Evolutionary conservation across 2,113 vertebrate genomes (phyloP).

Genomic region (Labeo catla): DNA sequence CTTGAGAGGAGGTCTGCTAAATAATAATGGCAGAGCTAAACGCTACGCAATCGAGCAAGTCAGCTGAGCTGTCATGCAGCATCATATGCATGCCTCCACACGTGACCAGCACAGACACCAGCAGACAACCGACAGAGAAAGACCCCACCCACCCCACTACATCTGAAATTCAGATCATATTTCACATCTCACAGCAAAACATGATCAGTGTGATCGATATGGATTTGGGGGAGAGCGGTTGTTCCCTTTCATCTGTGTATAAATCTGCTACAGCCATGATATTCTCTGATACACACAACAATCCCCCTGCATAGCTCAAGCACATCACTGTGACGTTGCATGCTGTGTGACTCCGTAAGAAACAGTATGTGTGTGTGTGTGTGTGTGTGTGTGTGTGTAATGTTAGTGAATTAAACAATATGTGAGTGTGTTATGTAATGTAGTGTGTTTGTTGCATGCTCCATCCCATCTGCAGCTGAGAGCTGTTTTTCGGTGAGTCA

Average conservation of each 20-base stretch:
- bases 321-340: slow-evolving; percentile 1
- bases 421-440: slow-evolving; percentile 49
- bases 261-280: slow-evolving; percentile 1
- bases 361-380: neutral
- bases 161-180: neutral
- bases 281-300: neutral
- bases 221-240: neutral
- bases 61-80: slow-evolving; percentile 20
- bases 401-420: neutral
- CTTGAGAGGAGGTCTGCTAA: neutral
- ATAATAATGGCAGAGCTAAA: neutral
- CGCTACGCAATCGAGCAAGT: neutral
- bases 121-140: neutral
- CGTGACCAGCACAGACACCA: slow-evolving; percentile 5
- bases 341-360: slow-evolving; percentile 9
- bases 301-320: neutral
- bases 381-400: slow-evolving; percentile 21
- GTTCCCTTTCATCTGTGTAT: neutral
- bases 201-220: neutral
- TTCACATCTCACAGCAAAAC: slow-evolving; percentile 21
- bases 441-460: slow-evolving; percentile 22
- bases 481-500: slow-evolving; percentile 23
- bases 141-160: slow-evolving; percentile 8
- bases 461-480: slow-evolving; percentile 29
- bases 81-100: slow-evolving; percentile 6